Percentiles rank a stretch among this genome's conserved stretches.
These are phyloP conservation scores for Lamellibrachia luymesi DNA, from an alignment of 1,140 invertebrate species.

Conservation along the genomic window DNA sequence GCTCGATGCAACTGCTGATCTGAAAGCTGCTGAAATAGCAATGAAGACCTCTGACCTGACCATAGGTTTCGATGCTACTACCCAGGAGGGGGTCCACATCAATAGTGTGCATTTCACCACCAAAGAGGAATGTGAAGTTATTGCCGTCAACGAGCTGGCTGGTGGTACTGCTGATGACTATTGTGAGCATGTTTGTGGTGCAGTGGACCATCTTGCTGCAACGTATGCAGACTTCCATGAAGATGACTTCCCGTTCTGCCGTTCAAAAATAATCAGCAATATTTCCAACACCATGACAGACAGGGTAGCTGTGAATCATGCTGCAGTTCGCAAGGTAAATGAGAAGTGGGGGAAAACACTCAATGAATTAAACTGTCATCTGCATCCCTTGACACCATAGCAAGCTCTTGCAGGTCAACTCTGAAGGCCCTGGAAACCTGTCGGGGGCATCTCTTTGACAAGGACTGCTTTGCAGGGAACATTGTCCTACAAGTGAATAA, in stretches of 20 bases:
- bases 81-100: conserved; percentile 7
- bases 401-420: background rate
- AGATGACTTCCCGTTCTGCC: background rate
- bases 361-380: background rate
- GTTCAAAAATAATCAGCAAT: background rate
- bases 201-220: background rate
- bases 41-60: background rate
- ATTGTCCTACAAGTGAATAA: background rate
- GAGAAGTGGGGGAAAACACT: background rate
- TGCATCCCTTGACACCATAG: background rate
- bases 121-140: background rate
- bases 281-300: conserved; percentile 10
- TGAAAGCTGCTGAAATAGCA: conserved; percentile 11
- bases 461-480: background rate
- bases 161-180: background rate
- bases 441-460: background rate
- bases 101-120: conserved; percentile 9
- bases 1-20: background rate
- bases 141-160: background rate
- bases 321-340: background rate
- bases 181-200: background rate
- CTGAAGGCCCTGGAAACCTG: background rate
- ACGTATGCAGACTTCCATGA: background rate
- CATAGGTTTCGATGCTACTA: conserved; percentile 9
- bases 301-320: background rate